Base-by-base conservation (phyloP, 2,888 invertebrate genomes). In the Dasysyrphus tricinctus region DNA sequence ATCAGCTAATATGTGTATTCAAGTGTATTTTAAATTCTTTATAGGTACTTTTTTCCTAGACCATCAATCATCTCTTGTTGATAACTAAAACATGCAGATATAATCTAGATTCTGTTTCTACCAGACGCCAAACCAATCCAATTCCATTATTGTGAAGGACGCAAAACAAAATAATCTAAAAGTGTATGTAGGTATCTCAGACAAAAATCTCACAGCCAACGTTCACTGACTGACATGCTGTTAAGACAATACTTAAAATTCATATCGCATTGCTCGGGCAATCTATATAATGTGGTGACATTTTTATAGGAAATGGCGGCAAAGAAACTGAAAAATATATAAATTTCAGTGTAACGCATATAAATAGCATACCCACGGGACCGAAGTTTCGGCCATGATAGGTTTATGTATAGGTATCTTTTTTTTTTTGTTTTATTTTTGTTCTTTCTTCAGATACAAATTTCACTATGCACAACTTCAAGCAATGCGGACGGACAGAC, bases 291-390 rank as follows among this genome's bases (percentile, higher is more conserved):
- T 78, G 86, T 86, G 86, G 86, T 86, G 86, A 86, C 86, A 86
- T 67, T 86, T 86, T 86, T 79, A 86, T 86, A 72, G 86, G 65
- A 86, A 86, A 86, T 86, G 82, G 86, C 86, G 78, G 82, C 70
- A 65, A 42, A 54, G n/a, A 65, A 74, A 67, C 32, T 49, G 3
- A 69, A 56, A n/a, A 44, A 69, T 5, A 69, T n/a, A 29, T 19
- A 56, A 39, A 14, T 67, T 75, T 59, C 29, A 44, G 61, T 39
- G 44, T 63, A 61, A 32, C 5, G 3, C 24, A 19, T 19, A 19
- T 51, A 80, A 80, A 80, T 69, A 67, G 67, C 44, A 63, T 61
- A 70, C 44, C 47, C n/a, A n/a, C n/a, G n/a, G 49, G 37, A 67
- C 34, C 24, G 24, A 24, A 49, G 16, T 72, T 65, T 81, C 72